phyloP scores from a whole-genome alignment of 2,888 invertebrate genomes.

The Lycia hirtaria region DNA sequence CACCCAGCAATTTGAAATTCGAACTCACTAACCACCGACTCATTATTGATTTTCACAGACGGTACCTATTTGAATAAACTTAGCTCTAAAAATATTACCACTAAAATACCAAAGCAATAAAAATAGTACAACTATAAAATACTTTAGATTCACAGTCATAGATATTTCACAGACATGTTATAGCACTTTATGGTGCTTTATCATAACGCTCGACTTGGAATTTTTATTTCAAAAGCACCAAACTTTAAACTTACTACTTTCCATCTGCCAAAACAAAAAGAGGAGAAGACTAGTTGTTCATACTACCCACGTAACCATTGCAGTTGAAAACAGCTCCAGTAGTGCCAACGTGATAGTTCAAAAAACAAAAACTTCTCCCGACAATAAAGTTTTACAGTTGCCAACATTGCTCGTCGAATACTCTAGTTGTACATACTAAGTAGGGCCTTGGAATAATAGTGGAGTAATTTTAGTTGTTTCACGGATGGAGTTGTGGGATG shows the following conservation, averaged over 20 bases:
- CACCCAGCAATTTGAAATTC: too few relatives aligned
- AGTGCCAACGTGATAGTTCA: slow-evolving; percentile 35
- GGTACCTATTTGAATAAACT: too few relatives aligned
- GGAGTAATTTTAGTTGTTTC: neutral
- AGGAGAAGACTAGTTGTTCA: slow-evolving; percentile 28
- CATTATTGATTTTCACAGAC: too few relatives aligned
- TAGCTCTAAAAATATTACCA: too few relatives aligned
- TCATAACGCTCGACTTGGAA: too few relatives aligned
- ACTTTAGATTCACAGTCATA: too few relatives aligned
- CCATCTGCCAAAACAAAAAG: slow-evolving; percentile 15
- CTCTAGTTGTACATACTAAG: slow-evolving; percentile 21
- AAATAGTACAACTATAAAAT: too few relatives aligned
- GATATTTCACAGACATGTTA: too few relatives aligned
- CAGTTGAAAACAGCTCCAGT: slow-evolving; percentile 20
- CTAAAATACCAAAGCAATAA: too few relatives aligned
- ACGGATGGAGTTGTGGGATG: neutral
- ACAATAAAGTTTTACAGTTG: slow-evolving; percentile 40
- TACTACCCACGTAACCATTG: slow-evolving; percentile 30
- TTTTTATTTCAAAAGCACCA: neutral
- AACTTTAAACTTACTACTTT: neutral
- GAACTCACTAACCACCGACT: too few relatives aligned
- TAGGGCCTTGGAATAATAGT: neutral
- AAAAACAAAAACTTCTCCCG: slow-evolving; percentile 36
- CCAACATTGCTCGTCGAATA: slow-evolving; percentile 17
- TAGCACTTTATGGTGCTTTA: too few relatives aligned